Conservation (phyloP, 2,113 vertebrate species). For the Urocitellus parryii region DNA sequence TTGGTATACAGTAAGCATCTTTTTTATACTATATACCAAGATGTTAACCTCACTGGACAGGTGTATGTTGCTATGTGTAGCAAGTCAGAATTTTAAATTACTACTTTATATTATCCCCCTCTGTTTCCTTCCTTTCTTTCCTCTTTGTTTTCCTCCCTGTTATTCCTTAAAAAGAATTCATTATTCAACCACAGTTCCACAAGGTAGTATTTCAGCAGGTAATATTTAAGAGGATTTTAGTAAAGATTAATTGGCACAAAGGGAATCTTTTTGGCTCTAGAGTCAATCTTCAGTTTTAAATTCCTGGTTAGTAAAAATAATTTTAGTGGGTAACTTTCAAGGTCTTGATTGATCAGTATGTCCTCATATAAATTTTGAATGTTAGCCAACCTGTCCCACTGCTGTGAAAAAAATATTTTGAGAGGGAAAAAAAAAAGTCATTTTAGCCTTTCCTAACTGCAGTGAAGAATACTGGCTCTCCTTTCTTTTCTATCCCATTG, state of each 20-base stretch:
- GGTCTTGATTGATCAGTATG: not conserved
- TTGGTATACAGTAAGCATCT: not conserved
- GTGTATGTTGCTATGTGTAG: not conserved
- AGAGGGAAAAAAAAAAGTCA: too few species aligned
- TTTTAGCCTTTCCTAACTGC: not conserved
- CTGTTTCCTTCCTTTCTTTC: not conserved
- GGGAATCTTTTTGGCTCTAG: not conserved
- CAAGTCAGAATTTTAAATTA: constrained; percentile 20
- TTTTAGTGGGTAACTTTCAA: constrained; percentile 3
- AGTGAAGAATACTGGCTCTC: not conserved
- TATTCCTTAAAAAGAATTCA: not conserved
- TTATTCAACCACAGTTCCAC: not conserved
- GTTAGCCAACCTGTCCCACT: not conserved
- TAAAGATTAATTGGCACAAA: not conserved
- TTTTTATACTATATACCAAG: not conserved
- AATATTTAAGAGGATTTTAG: not conserved
- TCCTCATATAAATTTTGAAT: not conserved
- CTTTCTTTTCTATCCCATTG: not conserved
- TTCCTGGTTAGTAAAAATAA: constrained; percentile 34
- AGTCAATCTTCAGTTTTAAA: not conserved
- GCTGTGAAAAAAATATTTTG: not conserved
- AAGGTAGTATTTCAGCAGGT: not conserved
- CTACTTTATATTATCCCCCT: not conserved
- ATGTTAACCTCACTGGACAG: not conserved
- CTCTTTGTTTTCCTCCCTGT: not conserved